Percentiles rank a stretch among this genome's conserved stretches.
Evolutionary conservation across 2,888 invertebrate genomes (phyloP).

Genomic region (Drosophila silvestris): DNA sequence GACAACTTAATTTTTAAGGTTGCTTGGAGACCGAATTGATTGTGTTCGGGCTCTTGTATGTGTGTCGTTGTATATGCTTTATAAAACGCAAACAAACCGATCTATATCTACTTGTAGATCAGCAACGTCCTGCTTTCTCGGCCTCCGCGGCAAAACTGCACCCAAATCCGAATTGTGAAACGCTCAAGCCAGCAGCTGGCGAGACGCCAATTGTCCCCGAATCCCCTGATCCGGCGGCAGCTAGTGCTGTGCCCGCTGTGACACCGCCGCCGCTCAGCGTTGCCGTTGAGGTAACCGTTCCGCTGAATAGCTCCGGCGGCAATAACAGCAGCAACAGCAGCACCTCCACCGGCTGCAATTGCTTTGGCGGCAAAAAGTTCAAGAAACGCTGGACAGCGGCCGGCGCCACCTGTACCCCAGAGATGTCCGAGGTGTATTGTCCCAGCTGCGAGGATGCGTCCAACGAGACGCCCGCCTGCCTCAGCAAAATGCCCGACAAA

Average conservation of each 20-base stretch:
- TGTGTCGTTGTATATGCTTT: conserved; percentile 65
- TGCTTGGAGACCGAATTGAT: conserved; percentile 53
- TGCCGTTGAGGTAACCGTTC: conserved; percentile 62
- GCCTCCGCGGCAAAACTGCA: conserved; percentile 85
- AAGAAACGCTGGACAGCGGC: conserved; percentile 83
- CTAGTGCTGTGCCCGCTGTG: conserved; percentile 52
- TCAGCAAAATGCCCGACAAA: conserved; percentile 85
- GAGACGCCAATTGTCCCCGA: conserved; percentile 33
- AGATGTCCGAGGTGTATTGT: conserved; percentile 88
- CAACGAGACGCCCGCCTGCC: conserved; percentile 86
- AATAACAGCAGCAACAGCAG: conserved; percentile 13
- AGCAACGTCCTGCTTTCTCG: conserved; percentile 86
- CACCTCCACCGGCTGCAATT: conserved; percentile 84
- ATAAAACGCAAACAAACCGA: conserved; percentile 75
- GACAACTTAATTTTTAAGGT: conserved; percentile 80
- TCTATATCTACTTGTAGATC: conserved; percentile 86
- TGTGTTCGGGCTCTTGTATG: conserved; percentile 64
- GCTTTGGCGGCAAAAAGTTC: conserved; percentile 83
- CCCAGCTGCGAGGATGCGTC: conserved; percentile 84
- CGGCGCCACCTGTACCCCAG: conserved; percentile 79
- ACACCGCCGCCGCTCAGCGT: conserved; percentile 59
- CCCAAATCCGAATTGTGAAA: conserved; percentile 79
- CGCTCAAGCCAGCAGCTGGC: conserved; percentile 50
- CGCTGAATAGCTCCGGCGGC: conserved; percentile 17
- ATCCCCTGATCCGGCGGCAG: conserved; percentile 10